Percentiles rank a stretch among this genome's conserved stretches.
These are phyloP conservation scores for Halyomorpha halys DNA, from an alignment of 1,140 invertebrate genomes.

Conservation along the genomic window DNA sequence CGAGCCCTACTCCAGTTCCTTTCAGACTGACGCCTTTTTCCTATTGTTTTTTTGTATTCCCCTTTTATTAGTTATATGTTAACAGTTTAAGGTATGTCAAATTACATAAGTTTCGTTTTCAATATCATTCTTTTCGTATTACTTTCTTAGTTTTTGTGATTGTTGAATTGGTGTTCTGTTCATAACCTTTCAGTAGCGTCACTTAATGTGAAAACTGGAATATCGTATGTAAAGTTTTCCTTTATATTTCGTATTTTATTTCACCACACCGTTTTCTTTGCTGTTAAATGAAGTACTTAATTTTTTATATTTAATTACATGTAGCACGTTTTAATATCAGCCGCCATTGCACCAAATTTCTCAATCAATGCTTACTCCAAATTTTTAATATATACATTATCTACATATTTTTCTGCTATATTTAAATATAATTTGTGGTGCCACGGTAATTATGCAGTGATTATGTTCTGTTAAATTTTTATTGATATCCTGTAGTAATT, in stretches of 20 bases:
- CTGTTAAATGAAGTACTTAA: not conserved
- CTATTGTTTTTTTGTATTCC: not conserved
- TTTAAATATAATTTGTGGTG: no score
- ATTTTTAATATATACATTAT: no score
- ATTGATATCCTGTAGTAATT: no score
- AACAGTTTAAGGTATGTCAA: conserved; percentile 5
- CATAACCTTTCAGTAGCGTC: no score
- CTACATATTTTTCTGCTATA: no score
- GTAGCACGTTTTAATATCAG: conserved; percentile 7
- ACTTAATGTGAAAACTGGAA: no score
- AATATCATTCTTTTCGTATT: no score
- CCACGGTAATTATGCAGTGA: no score
- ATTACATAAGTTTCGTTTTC: no score
- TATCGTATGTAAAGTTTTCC: not conserved
- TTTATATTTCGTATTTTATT: not conserved
- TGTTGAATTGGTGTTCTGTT: no score
- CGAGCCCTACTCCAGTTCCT: conserved; percentile 14
- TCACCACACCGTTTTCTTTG: not conserved
- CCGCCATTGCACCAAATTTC: conserved; percentile 2
- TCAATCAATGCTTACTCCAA: conserved; percentile 8
- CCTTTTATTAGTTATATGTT: conserved; percentile 6
- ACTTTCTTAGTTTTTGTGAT: no score
- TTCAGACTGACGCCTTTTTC: conserved; percentile 4
- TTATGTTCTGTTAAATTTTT: no score
- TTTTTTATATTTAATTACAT: not conserved